phyloP scores from a whole-genome alignment of 2,797 vertebrate genomes.

The Trichosurus vulpecula region DNA sequence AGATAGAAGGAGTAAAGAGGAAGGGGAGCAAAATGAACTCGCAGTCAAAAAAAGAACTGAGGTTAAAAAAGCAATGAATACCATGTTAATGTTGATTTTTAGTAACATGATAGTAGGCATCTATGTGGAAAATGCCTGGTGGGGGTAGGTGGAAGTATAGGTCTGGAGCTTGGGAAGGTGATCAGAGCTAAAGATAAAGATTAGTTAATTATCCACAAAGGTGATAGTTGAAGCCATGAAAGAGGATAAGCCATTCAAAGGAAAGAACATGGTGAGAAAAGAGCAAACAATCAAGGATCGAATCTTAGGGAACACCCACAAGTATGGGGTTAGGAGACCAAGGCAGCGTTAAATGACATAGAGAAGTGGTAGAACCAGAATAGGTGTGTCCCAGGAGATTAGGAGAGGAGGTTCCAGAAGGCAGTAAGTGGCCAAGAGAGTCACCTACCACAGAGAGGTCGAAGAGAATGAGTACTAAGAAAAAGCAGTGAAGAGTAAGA shows the following conservation, averaged over 20 bases:
- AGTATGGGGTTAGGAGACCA: background rate
- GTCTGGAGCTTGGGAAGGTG: background rate
- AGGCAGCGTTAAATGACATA: background rate
- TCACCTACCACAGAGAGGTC: background rate
- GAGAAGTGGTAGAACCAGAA: background rate
- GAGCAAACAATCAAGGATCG: background rate
- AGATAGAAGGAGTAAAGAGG: background rate
- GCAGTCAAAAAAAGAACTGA: background rate
- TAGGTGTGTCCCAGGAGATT: background rate
- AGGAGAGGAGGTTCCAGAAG: background rate
- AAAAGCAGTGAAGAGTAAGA: background rate
- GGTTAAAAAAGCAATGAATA: slow-evolving; percentile 2
- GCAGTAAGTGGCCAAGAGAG: background rate
- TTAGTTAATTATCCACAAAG: background rate
- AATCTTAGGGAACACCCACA: slow-evolving; percentile 1
- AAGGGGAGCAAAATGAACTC: slow-evolving; percentile 22
- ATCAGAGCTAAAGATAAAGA: background rate
- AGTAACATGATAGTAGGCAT: background rate
- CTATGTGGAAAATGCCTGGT: background rate
- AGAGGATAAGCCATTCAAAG: background rate
- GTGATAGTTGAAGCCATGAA: background rate
- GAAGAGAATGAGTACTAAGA: slow-evolving; percentile 7
- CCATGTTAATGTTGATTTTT: background rate
- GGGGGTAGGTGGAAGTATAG: background rate
- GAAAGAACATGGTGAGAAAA: slow-evolving; percentile 22